Percentiles rank a stretch among this genome's conserved stretches.
Evolutionary conservation across 2,888 invertebrate species (phyloP).

Genomic region (Nasonia oneida): DNA sequence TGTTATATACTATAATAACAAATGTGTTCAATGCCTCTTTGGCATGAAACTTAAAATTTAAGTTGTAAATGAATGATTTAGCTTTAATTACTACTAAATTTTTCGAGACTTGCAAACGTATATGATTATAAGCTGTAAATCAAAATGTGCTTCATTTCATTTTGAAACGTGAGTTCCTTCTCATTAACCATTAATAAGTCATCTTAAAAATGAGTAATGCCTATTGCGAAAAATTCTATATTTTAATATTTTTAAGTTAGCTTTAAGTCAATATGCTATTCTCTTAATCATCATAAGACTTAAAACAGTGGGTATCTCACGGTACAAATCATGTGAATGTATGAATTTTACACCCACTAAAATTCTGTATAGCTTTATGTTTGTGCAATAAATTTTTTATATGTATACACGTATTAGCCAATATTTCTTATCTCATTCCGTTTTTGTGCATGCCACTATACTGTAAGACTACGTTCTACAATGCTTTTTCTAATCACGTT

Average conservation of each 20-base stretch:
- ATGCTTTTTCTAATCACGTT: background rate
- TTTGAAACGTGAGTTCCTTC: slow-evolving; percentile 53
- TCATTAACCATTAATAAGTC: slow-evolving; percentile 29
- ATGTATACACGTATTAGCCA: slow-evolving; percentile 16
- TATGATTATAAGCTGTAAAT: slow-evolving; percentile 7
- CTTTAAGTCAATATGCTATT: slow-evolving; percentile 12
- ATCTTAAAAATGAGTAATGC: background rate
- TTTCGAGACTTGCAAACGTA: background rate
- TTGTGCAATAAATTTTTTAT: slow-evolving; percentile 52
- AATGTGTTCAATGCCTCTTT: slow-evolving; percentile 27
- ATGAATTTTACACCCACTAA: slow-evolving; percentile 12
- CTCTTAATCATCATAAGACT: slow-evolving; percentile 7
- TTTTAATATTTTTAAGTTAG: slow-evolving; percentile 9
- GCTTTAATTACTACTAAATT: slow-evolving; percentile 7
- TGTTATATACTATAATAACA: slow-evolving; percentile 3
- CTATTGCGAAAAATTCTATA: background rate
- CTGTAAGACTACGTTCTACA: background rate
- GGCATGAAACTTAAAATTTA: background rate
- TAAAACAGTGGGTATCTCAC: slow-evolving; percentile 8
- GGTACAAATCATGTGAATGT: slow-evolving; percentile 25
- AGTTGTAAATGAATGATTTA: background rate
- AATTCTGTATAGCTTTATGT: slow-evolving; percentile 41
- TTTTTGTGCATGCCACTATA: slow-evolving; percentile 30
- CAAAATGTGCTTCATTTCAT: slow-evolving; percentile 26
- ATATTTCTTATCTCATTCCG: slow-evolving; percentile 30